These are phyloP conservation scores for Tetranychus piercei DNA, from an alignment of 2,888 invertebrate genomes.

Conservation along the genomic window DNA sequence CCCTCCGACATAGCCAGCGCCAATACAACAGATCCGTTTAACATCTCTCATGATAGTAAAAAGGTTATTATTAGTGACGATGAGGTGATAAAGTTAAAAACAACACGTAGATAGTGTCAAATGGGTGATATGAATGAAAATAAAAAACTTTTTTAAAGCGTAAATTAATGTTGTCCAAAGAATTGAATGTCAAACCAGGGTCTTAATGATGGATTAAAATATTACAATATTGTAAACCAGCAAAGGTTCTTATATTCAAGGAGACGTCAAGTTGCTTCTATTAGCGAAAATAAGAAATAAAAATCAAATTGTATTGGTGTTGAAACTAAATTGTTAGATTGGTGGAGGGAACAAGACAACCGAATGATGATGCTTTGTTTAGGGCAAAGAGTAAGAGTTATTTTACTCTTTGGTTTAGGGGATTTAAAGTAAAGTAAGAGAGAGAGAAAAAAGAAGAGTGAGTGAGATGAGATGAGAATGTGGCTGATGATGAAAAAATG, in stretches of 20 bases:
- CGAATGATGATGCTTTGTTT: background rate
- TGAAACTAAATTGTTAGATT: background rate
- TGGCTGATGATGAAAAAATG: background rate
- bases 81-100: background rate
- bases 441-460: background rate
- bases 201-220: too few relatives aligned
- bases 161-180: background rate
- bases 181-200: background rate
- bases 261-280: too few relatives aligned
- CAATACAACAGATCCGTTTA: slow-evolving; percentile 80
- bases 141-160: background rate
- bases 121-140: background rate
- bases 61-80: background rate
- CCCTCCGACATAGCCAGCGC: slow-evolving; percentile 97
- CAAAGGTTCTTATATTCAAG: too few relatives aligned
- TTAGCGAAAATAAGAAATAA: too few relatives aligned
- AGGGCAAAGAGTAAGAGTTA: too few relatives aligned
- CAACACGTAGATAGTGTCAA: background rate
- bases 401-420: too few relatives aligned
- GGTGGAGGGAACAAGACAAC: background rate
- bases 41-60: background rate
- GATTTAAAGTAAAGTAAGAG: slow-evolving; percentile 3
- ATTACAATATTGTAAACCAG: too few relatives aligned
- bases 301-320: too few relatives aligned
- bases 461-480: background rate